Evolutionary conservation across 2,797 vertebrate species (phyloP).

Genomic region (Triplophysa yarkandensis): DNA sequence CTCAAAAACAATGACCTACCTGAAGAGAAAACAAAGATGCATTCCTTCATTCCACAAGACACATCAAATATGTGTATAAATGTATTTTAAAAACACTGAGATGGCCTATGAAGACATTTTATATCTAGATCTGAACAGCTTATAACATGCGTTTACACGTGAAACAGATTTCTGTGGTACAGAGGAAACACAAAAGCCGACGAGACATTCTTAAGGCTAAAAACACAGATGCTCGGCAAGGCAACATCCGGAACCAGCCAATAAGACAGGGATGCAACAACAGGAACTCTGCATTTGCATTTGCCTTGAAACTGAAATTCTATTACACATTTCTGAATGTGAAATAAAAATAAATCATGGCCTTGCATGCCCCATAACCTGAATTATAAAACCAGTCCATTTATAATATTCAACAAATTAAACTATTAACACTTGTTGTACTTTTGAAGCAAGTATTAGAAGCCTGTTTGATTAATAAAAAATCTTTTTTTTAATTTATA

Average conservation of each 20-base stretch:
- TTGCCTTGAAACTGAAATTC: not conserved
- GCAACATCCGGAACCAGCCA: not conserved
- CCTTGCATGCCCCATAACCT: slow-evolving; percentile 10
- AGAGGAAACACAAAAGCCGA: not conserved
- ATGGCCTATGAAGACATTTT: not conserved
- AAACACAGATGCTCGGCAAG: slow-evolving; percentile 11
- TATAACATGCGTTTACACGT: slow-evolving; percentile 23
- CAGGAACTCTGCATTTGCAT: not conserved
- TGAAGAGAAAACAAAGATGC: not conserved
- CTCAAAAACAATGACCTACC: not conserved
- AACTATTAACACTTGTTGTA: not conserved
- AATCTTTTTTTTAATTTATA: not conserved
- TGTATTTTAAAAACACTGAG: slow-evolving; percentile 8
- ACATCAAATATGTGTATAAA: not conserved
- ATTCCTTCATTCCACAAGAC: slow-evolving; percentile 1
- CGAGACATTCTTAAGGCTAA: not conserved
- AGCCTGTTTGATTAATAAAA: not conserved
- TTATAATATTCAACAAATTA: not conserved
- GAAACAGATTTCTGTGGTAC: not conserved
- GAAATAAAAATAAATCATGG: not conserved
- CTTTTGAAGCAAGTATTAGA: not conserved
- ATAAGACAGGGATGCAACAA: not conserved
- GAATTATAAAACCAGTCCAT: not conserved
- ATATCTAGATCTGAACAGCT: not conserved
- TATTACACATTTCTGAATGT: not conserved